Evolutionary conservation across 2,888 invertebrate genomes (phyloP).

Genomic region (Gnatocerus cornutus): DNA sequence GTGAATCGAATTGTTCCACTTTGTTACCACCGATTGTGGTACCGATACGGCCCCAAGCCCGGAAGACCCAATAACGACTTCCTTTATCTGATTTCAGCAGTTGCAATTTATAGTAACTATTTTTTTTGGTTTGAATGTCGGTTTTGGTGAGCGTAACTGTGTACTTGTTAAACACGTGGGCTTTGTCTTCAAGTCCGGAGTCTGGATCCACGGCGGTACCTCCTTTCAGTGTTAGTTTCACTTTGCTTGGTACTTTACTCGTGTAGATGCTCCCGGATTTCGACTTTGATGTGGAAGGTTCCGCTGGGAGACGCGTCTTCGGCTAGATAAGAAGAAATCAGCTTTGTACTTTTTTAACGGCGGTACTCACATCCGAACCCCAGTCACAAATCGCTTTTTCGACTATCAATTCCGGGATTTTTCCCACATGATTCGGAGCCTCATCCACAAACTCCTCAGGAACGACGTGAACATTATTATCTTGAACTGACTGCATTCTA

Average conservation of each 20-base stretch:
- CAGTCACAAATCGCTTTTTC: slow-evolving; percentile 86
- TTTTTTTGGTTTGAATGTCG: slow-evolving; percentile 89
- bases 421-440: slow-evolving; percentile 76
- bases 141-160: slow-evolving; percentile 88
- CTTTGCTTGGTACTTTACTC: slow-evolving; percentile 74
- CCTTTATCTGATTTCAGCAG: slow-evolving; percentile 83
- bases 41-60: slow-evolving; percentile 97
- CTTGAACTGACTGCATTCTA: slow-evolving; percentile 79
- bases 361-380: slow-evolving; percentile 85
- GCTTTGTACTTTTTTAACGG: no score
- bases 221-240: slow-evolving; percentile 82
- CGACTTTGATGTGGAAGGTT: slow-evolving; percentile 60
- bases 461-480: slow-evolving; percentile 85
- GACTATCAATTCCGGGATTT: slow-evolving; percentile 78
- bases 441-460: slow-evolving; percentile 83
- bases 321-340: slow-evolving; percentile 60
- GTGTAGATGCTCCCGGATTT: slow-evolving; percentile 67
- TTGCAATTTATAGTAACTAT: slow-evolving; percentile 97
- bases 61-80: slow-evolving; percentile 73
- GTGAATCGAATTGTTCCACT: slow-evolving; percentile 56
- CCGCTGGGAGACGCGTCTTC: slow-evolving; percentile 63
- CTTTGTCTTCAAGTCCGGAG: slow-evolving; percentile 82
- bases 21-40: slow-evolving; percentile 87
- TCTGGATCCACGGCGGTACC: slow-evolving; percentile 96
- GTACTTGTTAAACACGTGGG: slow-evolving; percentile 90